These are phyloP conservation scores for Enteromius unitaeniatus DNA, from an alignment of 2,797 vertebrate genomes.

Conservation along the genomic window DNA sequence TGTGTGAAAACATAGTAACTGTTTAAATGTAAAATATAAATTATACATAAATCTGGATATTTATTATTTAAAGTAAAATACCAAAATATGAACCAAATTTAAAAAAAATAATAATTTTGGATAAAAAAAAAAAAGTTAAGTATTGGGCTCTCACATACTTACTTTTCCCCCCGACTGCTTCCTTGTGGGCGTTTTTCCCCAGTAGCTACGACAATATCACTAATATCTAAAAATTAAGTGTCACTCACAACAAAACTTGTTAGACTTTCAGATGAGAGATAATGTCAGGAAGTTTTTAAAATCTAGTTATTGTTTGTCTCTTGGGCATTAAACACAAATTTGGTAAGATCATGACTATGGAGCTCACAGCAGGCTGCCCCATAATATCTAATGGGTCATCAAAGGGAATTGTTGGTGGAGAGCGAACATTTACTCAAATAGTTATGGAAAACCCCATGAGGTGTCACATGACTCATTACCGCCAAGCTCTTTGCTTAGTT, in stretches of 20 bases:
- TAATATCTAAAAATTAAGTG: conserved; percentile 35
- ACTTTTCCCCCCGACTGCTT: background rate
- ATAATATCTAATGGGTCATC: conserved; percentile 89
- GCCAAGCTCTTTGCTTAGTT: conserved; percentile 79
- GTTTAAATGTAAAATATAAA: background rate
- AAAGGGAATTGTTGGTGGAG: conserved; percentile 84
- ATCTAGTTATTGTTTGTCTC: conserved; percentile 85
- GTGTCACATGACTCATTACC: conserved; percentile 87
- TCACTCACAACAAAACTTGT: conserved; percentile 41
- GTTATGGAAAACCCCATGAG: conserved; percentile 85
- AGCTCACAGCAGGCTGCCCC: conserved; percentile 81
- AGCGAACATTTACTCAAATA: conserved; percentile 84
- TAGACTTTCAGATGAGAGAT: conserved; percentile 61
- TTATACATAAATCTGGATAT: background rate
- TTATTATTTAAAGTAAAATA: background rate
- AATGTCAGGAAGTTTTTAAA: conserved; percentile 67
- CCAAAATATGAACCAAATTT: background rate
- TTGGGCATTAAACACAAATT: conserved; percentile 87
- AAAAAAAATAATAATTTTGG: background rate
- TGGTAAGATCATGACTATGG: conserved; percentile 81
- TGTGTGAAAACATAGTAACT: background rate
- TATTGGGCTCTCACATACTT: background rate
- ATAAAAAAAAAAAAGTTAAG: background rate
- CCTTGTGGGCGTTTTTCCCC: background rate
- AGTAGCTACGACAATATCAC: conserved; percentile 5